Conservation (phyloP, 2,888 invertebrate species). For the Mythimna pallens region DNA sequence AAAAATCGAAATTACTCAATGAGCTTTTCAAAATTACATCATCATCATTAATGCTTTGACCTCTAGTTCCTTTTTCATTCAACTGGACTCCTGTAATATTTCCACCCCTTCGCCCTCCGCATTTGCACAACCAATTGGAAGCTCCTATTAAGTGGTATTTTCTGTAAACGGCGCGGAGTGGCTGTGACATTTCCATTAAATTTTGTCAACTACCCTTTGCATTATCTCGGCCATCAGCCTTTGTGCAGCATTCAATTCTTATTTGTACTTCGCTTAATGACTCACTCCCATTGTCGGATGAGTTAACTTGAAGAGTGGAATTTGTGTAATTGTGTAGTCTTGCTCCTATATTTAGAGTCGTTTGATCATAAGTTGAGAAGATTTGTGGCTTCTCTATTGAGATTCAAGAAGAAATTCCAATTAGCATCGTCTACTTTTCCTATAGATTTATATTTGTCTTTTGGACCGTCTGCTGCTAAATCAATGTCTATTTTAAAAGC, state of each 20-base stretch:
- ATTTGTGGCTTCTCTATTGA: conserved; percentile 16
- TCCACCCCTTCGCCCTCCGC: conserved; percentile 14
- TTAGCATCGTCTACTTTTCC: neutral
- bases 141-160: conserved; percentile 58
- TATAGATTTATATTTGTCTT: neutral
- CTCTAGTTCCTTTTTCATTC: neutral
- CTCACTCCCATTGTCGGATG: conserved; percentile 36
- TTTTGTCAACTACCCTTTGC: conserved; percentile 57
- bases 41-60: conserved; percentile 1
- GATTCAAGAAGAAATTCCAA: neutral
- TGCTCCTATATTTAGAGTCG: neutral
- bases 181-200: conserved; percentile 74
- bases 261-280: conserved; percentile 61
- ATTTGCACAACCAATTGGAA: conserved; percentile 54
- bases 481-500: neutral
- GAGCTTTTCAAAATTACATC: neutral
- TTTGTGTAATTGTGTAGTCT: conserved; percentile 30
- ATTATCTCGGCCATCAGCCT: conserved; percentile 60
- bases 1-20: neutral
- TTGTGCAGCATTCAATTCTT: conserved; percentile 62
- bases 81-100: conserved; percentile 6
- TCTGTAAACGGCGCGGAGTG: conserved; percentile 65
- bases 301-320: conserved; percentile 39
- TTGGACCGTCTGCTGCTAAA: neutral
- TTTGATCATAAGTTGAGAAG: conserved; percentile 22